Evolutionary conservation across 2,888 invertebrate species (phyloP).

Genomic region (Drosophila cracens): DNA sequence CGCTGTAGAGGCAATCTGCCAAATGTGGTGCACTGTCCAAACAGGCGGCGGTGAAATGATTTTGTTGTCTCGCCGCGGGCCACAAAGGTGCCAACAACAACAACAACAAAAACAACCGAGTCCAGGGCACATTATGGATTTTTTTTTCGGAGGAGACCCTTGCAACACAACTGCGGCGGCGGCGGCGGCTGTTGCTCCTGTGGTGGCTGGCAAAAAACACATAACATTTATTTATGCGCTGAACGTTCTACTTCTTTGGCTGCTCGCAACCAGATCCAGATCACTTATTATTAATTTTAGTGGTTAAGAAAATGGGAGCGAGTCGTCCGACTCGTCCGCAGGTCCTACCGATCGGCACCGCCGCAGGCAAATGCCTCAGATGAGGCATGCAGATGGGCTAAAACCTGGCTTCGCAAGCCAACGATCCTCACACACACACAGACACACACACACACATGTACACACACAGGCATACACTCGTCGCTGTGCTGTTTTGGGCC

Average conservation of each 20-base stretch:
- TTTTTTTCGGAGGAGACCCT: constrained; percentile 5
- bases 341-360: constrained; percentile 59
- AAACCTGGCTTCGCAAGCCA: constrained; percentile 71
- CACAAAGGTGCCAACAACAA: constrained; percentile 83
- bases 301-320: constrained; percentile 81
- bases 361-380: constrained; percentile 74
- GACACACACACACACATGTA: not conserved
- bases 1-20: constrained; percentile 24
- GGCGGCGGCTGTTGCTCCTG: constrained; percentile 62
- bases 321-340: constrained; percentile 26
- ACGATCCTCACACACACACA: constrained; percentile 13
- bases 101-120: constrained; percentile 74
- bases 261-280: constrained; percentile 82
- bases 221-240: constrained; percentile 78
- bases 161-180: constrained; percentile 15
- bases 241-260: constrained; percentile 51
- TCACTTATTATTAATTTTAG: constrained; percentile 84
- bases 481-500: constrained; percentile 76
- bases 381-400: constrained; percentile 77
- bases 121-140: constrained; percentile 81
- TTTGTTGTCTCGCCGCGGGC: constrained; percentile 84
- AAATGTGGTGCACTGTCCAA: constrained; percentile 48
- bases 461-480: constrained; percentile 14
- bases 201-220: constrained; percentile 78
- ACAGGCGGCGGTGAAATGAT: constrained; percentile 82